Evolutionary conservation across 1,140 invertebrate genomes (phyloP).

Genomic region (Macrobrachium rosenbergii): DNA sequence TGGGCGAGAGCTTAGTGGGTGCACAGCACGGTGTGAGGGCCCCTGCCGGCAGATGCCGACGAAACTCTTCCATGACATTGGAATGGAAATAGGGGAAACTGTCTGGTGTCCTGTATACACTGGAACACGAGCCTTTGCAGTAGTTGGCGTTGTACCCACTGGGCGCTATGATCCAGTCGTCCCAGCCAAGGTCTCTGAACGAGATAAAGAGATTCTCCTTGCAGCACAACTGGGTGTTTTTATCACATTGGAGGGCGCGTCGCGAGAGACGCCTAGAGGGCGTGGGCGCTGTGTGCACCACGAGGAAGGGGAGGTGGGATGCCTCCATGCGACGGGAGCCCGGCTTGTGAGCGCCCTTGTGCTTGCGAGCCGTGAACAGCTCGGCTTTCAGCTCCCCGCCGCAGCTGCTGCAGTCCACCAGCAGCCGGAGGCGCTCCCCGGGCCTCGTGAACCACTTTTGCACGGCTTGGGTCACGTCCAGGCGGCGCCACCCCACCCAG

Average conservation of each 20-base stretch:
- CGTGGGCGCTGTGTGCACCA: conserved; percentile 82
- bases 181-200: conserved; percentile 92
- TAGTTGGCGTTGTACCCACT: conserved; percentile 92
- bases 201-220: conserved; percentile 92
- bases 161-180: conserved; percentile 95
- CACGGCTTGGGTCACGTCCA: conserved; percentile 83
- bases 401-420: conserved; percentile 86
- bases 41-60: conserved; percentile 76
- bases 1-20: conserved; percentile 91
- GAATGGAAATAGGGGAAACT: conserved; percentile 89
- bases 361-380: conserved; percentile 71
- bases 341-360: conserved; percentile 65
- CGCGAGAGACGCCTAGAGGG: conserved; percentile 77
- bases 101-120: conserved; percentile 79
- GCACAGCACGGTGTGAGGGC: conserved; percentile 92
- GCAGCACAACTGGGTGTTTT: conserved; percentile 84
- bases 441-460: conserved; percentile 71
- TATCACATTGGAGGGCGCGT: conserved; percentile 85
- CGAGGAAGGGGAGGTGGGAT: conserved; percentile 84
- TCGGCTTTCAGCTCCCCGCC: conserved; percentile 76
- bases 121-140: conserved; percentile 87
- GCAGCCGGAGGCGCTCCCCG: conserved; percentile 76
- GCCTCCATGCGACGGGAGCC: conserved; percentile 68
- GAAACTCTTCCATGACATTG: conserved; percentile 89
- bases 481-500: conserved; percentile 85